phyloP scores from a whole-genome alignment of 2,113 vertebrate species.

The Pipra filicauda region DNA sequence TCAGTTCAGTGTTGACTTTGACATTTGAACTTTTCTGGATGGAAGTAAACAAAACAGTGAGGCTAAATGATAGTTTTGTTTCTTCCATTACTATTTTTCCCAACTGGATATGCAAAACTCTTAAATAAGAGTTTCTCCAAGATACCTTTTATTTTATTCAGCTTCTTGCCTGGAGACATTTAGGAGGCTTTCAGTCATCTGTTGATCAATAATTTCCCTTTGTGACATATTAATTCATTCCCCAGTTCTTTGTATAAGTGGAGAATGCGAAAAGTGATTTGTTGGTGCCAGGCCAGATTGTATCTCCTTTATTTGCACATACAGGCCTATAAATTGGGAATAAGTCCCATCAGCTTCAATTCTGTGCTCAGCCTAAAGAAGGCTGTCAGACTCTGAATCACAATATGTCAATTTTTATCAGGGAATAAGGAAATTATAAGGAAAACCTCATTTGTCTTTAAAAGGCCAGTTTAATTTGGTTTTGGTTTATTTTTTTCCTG shows the following conservation, averaged over 20 bases:
- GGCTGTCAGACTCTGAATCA: not conserved
- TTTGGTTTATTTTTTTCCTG: not conserved
- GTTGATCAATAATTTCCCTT: constrained; percentile 18
- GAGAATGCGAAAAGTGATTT: constrained; percentile 1
- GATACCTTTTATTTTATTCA: not conserved
- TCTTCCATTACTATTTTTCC: not conserved
- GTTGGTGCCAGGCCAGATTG: not conserved
- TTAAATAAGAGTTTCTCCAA: not conserved
- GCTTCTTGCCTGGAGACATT: not conserved
- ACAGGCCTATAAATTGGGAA: not conserved
- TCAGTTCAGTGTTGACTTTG: not conserved
- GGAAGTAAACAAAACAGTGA: not conserved
- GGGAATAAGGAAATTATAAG: not conserved
- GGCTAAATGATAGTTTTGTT: not conserved
- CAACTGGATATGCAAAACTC: not conserved
- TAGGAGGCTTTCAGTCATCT: not conserved
- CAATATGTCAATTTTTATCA: not conserved
- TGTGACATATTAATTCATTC: constrained; percentile 28
- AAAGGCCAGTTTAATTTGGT: not conserved
- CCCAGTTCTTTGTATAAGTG: not conserved
- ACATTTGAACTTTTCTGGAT: not conserved
- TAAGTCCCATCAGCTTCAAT: not conserved
- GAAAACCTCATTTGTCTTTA: not conserved
- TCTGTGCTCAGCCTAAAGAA: not conserved
- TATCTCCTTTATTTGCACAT: not conserved